Evolutionary conservation across 2,888 invertebrate genomes (phyloP).

Genomic region (Agriopis leucophaearia): DNA sequence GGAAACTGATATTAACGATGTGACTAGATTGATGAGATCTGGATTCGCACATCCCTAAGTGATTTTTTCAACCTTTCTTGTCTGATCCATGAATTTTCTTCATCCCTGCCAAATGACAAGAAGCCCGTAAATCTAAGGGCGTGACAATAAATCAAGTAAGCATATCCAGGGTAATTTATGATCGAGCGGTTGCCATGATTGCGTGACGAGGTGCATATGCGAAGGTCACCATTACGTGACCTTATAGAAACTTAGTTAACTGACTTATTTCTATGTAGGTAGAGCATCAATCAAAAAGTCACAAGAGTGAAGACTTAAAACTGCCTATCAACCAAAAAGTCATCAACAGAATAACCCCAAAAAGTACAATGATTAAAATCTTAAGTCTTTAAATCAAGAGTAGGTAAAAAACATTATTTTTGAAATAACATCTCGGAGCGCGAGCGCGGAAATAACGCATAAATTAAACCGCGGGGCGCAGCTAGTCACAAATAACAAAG

Average conservation of each 20-base stretch:
- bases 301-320: no score
- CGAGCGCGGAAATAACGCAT: not conserved
- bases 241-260: constrained; percentile 1
- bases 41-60: constrained; percentile 3
- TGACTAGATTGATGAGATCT: constrained; percentile 12
- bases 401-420: no score
- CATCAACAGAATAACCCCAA: no score
- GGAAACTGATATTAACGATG: constrained; percentile 14
- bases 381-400: no score
- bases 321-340: no score
- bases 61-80: constrained; percentile 11
- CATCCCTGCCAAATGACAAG: constrained; percentile 7
- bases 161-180: constrained; percentile 28
- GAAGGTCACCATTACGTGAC: constrained; percentile 15
- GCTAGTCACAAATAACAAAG: not conserved
- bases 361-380: no score
- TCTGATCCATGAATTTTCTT: constrained; percentile 4
- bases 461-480: no score
- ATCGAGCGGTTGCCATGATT: constrained; percentile 9
- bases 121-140: constrained; percentile 17
- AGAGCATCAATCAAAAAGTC: no score
- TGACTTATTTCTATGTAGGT: not conserved
- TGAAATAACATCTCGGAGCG: no score
- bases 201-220: constrained; percentile 20
- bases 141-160: constrained; percentile 21